Evolutionary conservation across 2,888 invertebrate species (phyloP).

Genomic region (Nudaria mundana): DNA sequence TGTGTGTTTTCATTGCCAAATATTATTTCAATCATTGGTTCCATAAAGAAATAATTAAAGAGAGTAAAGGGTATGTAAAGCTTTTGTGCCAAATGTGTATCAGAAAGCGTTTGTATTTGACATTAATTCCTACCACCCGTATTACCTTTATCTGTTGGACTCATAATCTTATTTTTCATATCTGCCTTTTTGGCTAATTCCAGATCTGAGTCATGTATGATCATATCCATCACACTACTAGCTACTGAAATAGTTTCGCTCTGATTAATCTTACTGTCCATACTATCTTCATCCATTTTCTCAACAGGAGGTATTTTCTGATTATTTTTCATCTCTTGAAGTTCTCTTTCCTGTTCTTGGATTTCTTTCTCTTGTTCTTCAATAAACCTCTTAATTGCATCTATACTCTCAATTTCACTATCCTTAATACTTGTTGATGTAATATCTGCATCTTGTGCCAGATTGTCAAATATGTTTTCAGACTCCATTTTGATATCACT

Average conservation of each 20-base stretch:
- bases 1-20: no score
- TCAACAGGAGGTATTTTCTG: constrained; percentile 8
- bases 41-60: no score
- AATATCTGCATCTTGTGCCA: constrained; percentile 18
- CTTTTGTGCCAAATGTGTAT: no score
- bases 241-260: constrained; percentile 44
- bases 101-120: no score
- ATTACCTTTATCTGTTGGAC: constrained; percentile 47
- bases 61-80: no score
- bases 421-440: constrained; percentile 42
- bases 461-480: constrained; percentile 1
- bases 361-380: constrained; percentile 59
- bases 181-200: constrained; percentile 39
- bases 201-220: constrained; percentile 55
- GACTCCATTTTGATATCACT: constrained; percentile 35
- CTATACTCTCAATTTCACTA: constrained; percentile 61
- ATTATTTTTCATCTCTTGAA: constrained; percentile 28
- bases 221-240: constrained; percentile 62
- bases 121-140: no score
- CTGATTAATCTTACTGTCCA: constrained; percentile 10
- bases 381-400: constrained; percentile 63
- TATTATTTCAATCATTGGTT: no score
- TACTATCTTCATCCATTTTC: constrained; percentile 12
- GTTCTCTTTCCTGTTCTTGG: constrained; percentile 52
- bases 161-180: constrained; percentile 31